Base-by-base conservation (phyloP, 2,797 vertebrate genomes). In the Lates japonicus region DNA sequence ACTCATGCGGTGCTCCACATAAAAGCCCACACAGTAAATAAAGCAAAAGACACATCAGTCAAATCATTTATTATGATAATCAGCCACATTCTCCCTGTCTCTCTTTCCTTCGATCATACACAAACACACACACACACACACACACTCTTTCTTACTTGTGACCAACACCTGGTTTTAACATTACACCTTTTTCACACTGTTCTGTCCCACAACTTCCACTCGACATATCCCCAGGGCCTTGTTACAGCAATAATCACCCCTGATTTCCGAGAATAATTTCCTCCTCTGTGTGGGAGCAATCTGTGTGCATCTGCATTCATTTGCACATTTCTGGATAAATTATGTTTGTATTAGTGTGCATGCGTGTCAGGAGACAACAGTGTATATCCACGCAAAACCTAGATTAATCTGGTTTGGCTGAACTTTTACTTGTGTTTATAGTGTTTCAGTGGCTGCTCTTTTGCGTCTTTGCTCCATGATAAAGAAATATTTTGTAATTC, bases 231-330 rank as follows among this genome's bases (percentile, higher is more conserved):
- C 82, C 0, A 1, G n/a, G 65, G 86, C 46, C 86, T 88, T 86
- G 67, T 90, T 89, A 35, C 51, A 72, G 22, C 72, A 88, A 76
- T 87, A 90, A 90, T 92, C 78, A 73, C 75, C 76, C 64, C 76
- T 84, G 79, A 91, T 91, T 93, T 88, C 88, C 75, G 41, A 61
- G 61, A 80, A 68, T 86, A 79, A 90, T 91, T 93, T 91, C 83
- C 84, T 84, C 52, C 39, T 20, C 75, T 84, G 74, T 87, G 86
- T 93, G 83, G 91, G 87, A 92, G 82, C 74, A 85, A 70, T 76
- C 39, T 86, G 42, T 65, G 73, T 76, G 64, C 44, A 52, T 72
- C 68, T 85, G 78, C 41, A 54, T 80, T 87, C 67, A 80, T 88
- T 90, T 90, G 70, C 52, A 74, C 62, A 14, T 82, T 90, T 89